Conservation (phyloP, 2,797 vertebrate genomes). For the Acrocephalus scirpaceus region DNA sequence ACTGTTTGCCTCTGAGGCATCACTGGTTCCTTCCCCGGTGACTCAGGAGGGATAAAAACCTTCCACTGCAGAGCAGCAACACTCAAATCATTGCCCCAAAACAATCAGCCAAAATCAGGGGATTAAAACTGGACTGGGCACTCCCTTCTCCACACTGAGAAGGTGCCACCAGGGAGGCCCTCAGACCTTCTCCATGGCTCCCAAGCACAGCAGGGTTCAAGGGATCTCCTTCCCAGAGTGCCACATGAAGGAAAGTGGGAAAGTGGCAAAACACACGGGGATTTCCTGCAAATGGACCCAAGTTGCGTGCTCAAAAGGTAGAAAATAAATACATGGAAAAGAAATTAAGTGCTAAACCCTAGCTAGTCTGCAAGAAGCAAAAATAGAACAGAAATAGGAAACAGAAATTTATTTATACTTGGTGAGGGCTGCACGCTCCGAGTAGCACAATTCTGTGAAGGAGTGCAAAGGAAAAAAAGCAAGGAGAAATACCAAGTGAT, state of each 20-base stretch:
- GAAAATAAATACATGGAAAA: not conserved
- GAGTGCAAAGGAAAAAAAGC: not conserved
- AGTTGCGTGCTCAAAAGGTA: not conserved
- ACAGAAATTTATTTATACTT: not conserved
- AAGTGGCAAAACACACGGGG: accelerated
- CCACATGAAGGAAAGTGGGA: not conserved
- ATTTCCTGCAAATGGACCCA: not conserved
- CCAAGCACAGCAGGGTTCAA: not conserved
- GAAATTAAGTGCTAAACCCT: not conserved
- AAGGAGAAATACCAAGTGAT: not conserved
- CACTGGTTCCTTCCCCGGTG: not conserved
- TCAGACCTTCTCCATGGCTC: too few relatives aligned
- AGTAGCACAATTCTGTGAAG: not conserved
- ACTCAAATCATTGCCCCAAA: not conserved
- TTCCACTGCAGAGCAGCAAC: not conserved
- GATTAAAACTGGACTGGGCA: not conserved
- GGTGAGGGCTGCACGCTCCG: not conserved
- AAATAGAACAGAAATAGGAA: not conserved
- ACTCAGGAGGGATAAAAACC: not conserved
- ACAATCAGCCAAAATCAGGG: accelerated
- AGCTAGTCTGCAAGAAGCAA: not conserved
- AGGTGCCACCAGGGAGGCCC: too few relatives aligned
- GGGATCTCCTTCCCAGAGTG: not conserved
- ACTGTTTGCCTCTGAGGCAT: not conserved
- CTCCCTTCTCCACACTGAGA: too few relatives aligned